These are phyloP conservation scores for Ochropacha duplaris DNA, from an alignment of 2,888 invertebrate species.

Conservation along the genomic window DNA sequence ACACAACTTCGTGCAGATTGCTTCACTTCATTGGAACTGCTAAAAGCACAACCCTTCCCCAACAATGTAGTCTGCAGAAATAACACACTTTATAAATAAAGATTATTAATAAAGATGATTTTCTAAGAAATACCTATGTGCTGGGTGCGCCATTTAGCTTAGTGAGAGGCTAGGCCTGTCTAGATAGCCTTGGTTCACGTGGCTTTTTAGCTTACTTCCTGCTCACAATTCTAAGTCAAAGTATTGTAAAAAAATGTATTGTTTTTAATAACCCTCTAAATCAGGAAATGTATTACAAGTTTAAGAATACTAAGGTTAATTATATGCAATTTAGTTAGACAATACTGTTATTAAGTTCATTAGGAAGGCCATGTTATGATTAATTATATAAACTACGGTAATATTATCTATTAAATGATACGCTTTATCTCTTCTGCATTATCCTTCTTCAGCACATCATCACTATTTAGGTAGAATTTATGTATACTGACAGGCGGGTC, in stretches of 20 bases:
- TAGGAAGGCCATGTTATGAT: background rate
- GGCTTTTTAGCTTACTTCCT: slow-evolving; percentile 28
- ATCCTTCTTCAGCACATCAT: too few species aligned
- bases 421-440: too few species aligned
- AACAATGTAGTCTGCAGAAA: background rate
- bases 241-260: slow-evolving; percentile 16
- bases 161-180: slow-evolving; percentile 6
- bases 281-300: slow-evolving; percentile 24
- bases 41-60: background rate
- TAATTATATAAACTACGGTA: background rate
- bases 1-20: too few species aligned
- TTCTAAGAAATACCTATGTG: slow-evolving; percentile 26
- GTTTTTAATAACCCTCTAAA: slow-evolving; percentile 12
- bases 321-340: background rate
- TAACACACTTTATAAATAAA: background rate
- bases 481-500: too few species aligned
- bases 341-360: slow-evolving; percentile 1
- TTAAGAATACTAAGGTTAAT: slow-evolving; percentile 31
- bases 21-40: too few species aligned
- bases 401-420: background rate
- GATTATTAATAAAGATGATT: slow-evolving; percentile 34
- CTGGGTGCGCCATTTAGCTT: slow-evolving; percentile 19
- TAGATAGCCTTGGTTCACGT: slow-evolving; percentile 24
- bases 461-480: too few species aligned
- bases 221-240: slow-evolving; percentile 10